phyloP scores from a whole-genome alignment of 2,113 vertebrate genomes.

The Phyllostomus hastatus region DNA sequence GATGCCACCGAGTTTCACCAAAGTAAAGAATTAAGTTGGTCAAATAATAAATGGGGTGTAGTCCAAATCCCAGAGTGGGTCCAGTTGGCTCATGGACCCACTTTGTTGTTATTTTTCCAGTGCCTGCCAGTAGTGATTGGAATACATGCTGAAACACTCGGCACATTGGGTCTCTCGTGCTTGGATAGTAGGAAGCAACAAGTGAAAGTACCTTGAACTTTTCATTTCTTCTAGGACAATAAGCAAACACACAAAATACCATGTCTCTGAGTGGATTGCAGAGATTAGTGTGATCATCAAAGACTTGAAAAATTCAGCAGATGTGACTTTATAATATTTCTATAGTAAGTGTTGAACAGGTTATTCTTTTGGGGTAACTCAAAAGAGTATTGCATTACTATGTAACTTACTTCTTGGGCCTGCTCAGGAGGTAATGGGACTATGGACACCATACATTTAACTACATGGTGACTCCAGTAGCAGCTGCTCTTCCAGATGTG shows the following conservation, averaged over 20 bases:
- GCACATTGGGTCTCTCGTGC: fast-evolving
- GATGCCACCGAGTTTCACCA: background rate
- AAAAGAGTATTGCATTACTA: background rate
- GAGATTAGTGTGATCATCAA: background rate
- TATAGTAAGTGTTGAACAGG: background rate
- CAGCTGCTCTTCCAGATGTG: background rate
- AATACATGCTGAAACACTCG: background rate
- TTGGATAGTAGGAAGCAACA: too few species aligned
- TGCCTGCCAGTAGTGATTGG: background rate
- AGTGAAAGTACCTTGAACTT: background rate
- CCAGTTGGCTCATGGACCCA: background rate
- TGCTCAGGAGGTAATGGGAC: background rate
- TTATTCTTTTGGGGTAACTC: background rate
- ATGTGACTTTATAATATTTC: background rate
- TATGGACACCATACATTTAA: background rate
- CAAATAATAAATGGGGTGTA: background rate
- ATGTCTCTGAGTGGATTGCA: too few species aligned
- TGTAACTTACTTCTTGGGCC: background rate
- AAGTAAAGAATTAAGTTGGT: background rate
- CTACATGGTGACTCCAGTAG: background rate
- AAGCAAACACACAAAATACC: background rate
- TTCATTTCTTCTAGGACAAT: background rate
- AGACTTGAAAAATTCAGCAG: too few species aligned
- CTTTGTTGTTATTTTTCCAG: background rate
- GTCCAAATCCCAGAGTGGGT: background rate